phyloP scores from a whole-genome alignment of 2,888 invertebrate genomes.

The Pandemis cinnamomeana region DNA sequence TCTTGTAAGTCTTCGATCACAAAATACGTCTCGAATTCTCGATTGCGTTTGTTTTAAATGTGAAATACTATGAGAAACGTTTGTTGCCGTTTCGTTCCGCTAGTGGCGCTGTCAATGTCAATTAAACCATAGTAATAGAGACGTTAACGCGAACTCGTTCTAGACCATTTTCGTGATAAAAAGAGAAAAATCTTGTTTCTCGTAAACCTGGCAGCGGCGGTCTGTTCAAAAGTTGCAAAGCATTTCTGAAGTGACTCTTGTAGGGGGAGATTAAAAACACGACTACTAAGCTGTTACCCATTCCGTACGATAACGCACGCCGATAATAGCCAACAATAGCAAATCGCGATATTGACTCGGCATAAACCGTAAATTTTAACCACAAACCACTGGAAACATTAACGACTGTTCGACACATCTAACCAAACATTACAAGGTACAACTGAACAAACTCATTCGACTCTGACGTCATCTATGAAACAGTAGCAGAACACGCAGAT shows the following conservation, averaged over 20 bases:
- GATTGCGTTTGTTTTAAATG: no score
- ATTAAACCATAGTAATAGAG: no score
- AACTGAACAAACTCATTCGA: conserved; percentile 57
- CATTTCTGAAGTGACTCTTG: background rate
- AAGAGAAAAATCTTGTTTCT: no score
- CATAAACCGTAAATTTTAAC: conserved; percentile 4
- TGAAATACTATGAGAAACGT: no score
- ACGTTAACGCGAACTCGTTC: no score
- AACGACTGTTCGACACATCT: conserved; percentile 46
- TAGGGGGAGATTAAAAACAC: background rate
- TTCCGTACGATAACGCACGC: background rate
- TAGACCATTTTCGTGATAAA: no score
- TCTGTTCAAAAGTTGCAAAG: background rate
- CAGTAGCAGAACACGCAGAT: conserved; percentile 15
- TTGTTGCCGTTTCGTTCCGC: no score
- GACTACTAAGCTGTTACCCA: background rate
- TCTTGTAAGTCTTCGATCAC: no score
- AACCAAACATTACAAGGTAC: conserved; percentile 52
- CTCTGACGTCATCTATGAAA: conserved; percentile 50
- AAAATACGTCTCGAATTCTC: no score
- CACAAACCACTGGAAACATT: conserved; percentile 14
- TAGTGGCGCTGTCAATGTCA: no score
- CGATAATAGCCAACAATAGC: conserved; percentile 9
- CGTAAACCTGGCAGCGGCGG: no score
- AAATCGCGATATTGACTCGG: conserved; percentile 6